Evolutionary conservation across 2,113 vertebrate genomes (phyloP), one percentile per base, ranked within the genome.

Genomic region (Ardeotis arabs): DNA sequence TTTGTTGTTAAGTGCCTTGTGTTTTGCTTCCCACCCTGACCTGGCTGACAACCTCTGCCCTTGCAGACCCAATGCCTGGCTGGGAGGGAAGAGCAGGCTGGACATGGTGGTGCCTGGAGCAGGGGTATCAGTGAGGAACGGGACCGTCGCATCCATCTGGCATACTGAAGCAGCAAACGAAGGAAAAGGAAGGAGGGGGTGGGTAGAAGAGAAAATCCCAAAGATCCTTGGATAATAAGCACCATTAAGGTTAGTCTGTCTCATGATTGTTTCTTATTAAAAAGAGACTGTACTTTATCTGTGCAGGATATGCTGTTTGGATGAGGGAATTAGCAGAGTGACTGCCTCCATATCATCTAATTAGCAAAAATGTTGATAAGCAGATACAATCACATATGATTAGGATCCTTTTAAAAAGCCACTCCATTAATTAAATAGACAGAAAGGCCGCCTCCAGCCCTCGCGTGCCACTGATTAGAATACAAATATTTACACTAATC

Each of bases 341-440:
- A 97, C 96, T 97, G 98, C 98, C 97, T 97, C 98, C 97, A 97
- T 98, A 98, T 98, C 98, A 98, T 98, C 98, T 98, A 98, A 98
- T 98, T 98, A 98, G 98, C 98, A 96, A 97, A 96, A 95, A 98
- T 98, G 96, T 98, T 98, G 98, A 98, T 98, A 98, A 98, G 98
- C 97, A 98, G 98, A 98, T 98, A 98, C 97, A 98, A 98, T 98
- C 98, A 95, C 97, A 97, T 97, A 98, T 98, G 98, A 98, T 98
- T 98, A 98, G 98, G 98, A 98, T 98, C 98, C 98, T 98, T 98
- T 98, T 98, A 98, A 98, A 98, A 98, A 98, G 98, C 98, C 97
- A 98, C 98, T 98, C 98, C 98, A 98, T 98, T 98, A 98, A 98
- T 98, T 98, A 98, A 97, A 96, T 97, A 98, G 98, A 98, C 98